Base-by-base conservation (phyloP, 2,888 invertebrate genomes). In the Lysandra coridon region DNA sequence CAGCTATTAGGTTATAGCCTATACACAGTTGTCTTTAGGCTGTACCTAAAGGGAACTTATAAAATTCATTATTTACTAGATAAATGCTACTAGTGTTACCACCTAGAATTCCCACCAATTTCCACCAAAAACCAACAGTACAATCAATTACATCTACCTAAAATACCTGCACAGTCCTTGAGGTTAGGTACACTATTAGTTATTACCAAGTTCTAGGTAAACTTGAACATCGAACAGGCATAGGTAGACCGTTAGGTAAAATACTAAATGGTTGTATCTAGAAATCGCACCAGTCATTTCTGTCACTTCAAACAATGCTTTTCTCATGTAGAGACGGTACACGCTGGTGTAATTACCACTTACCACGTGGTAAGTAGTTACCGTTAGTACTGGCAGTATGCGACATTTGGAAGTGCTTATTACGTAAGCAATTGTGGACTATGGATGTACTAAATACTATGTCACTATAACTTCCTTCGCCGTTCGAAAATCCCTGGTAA, bases 301-400 rank as follows among this genome's bases (percentile, higher is more conserved):
- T 69, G 69, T 69, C 69, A 69, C 69, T 12, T 64, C 33, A 37
- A 69, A 69, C 69, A 69, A 69, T 33, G 69, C 33, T 33, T 14
- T 69, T 69, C 69, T 37, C 69, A 69, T 2, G 64, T 64, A 12
- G 64, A 3, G 69, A 69, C 69, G 69, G 69, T 69, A 69, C 69
- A 69, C 23, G 30, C 23, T 64, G 64, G 64, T 69, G 4, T 69
- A 69, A 69, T 69, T 69, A 69, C 69, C 69, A 69, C 69, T 69
- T 69, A 69, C 69, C 69, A 69, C 69, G 69, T 69, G 69, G 69
- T 69, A 69, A 33, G 33, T 69, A 30, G 64, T 64, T 30, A 64
- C 64, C 64, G 64, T 64, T 62, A 53, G 78, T 78, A 73, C 44
- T 69, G 40, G 64, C 14, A 23, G 62, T 62, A 78, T 64, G 62